Base-by-base conservation (phyloP, 2,888 invertebrate genomes). In the Orthosia incerta region DNA sequence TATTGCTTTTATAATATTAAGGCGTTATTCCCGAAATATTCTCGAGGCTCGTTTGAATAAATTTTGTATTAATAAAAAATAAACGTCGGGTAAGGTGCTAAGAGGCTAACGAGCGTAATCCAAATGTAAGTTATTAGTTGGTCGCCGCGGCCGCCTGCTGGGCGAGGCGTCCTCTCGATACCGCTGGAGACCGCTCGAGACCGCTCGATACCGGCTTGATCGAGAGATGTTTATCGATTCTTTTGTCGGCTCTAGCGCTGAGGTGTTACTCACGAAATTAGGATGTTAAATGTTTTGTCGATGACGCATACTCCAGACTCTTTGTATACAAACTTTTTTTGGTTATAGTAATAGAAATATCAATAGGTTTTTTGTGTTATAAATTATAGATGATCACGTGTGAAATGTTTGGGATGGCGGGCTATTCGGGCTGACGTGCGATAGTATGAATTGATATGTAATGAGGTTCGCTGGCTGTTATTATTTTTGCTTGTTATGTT, bases 51-150 rank as follows among this genome's bases (percentile, higher is more conserved):
- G 93, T 94, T 94, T 94, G 94, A 95, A 95, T 95, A 95, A 95
- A 94, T 94, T 95, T 91, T 93, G 87, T 95, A 93, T 94, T 94
- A 94, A 94, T 94, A 95, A 95, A 94, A 95, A 94, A 93, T 93
- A 93, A 95, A 94, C 91, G 93, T 93, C 91, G 91, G 91, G 88
- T 91, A 95, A 95, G 96, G 95, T 95, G 96, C 95, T 94, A 95
- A 95, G 95, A 95, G 94, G 91, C 94, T 96, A 95, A 95, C 95
- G 95, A 95, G 95, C 93, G 93, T 95, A 95, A 95, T 95, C 95
- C 93, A 91, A 93, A 93, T 94, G 95, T 96, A 95, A 95, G 94
- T 95, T 95, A 95, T 95, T 95, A 95, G 95, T 91, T 90, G 93
- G 88, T 84, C 89, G 90, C 91, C 83, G 83, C 82, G 91, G 90